Percentiles rank a stretch among this genome's conserved stretches.
phyloP scores from a whole-genome alignment of 2,797 vertebrate species.

The Setipinna tenuifilis region DNA sequence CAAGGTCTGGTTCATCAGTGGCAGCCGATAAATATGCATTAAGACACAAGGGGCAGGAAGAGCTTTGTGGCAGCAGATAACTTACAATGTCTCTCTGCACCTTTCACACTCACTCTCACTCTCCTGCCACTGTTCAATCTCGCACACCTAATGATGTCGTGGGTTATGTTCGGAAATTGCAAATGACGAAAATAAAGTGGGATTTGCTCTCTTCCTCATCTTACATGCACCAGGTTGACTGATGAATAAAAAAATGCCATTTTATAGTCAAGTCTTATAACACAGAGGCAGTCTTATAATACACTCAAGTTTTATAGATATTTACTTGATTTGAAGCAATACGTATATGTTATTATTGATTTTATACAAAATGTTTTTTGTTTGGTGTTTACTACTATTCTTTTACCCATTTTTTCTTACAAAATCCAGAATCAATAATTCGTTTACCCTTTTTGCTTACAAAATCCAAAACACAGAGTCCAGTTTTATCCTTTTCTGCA shows the following conservation, averaged over 20 bases:
- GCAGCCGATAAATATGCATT: constrained; percentile 41
- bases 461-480: no score
- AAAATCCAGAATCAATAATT: not conserved
- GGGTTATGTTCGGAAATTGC: not conserved
- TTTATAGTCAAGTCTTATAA: no score
- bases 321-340: not conserved
- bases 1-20: constrained; percentile 42
- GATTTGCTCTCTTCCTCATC: not conserved
- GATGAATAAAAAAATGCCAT: not conserved
- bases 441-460: no score
- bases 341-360: not conserved
- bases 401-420: not conserved
- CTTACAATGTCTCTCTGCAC: not conserved
- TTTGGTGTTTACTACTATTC: not conserved
- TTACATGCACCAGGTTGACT: not conserved
- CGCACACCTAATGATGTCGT: not conserved
- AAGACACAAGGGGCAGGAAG: constrained; percentile 24
- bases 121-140: not conserved
- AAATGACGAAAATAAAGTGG: not conserved
- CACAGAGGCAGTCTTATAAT: no score
- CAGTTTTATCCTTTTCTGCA: no score
- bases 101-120: no score
- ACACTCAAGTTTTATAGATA: not conserved
- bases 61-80: not conserved
- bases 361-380: not conserved